phyloP scores from a whole-genome alignment of 2,113 vertebrate genomes.

The Mirza zaza region DNA sequence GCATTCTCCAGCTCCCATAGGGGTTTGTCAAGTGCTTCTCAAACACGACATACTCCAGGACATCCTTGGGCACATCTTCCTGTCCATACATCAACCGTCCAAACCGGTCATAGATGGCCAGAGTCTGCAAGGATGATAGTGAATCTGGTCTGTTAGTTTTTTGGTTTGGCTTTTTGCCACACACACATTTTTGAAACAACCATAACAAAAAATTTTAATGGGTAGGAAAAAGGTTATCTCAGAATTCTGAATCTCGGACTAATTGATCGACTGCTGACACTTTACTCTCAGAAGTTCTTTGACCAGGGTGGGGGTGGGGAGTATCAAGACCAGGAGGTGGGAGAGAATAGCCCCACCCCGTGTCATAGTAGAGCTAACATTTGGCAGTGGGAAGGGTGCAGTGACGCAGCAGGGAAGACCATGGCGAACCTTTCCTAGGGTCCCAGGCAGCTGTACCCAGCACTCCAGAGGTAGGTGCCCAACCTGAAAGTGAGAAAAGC shows the following conservation, averaged over 20 bases:
- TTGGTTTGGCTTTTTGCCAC: background rate
- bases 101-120: conserved; percentile 96
- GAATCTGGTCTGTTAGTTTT: background rate
- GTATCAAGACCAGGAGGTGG: background rate
- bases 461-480: background rate
- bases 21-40: conserved; percentile 93
- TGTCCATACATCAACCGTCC: conserved; percentile 93
- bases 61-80: conserved; percentile 91
- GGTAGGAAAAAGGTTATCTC: background rate
- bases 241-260: conserved; percentile 27
- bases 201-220: conserved; percentile 1
- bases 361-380: background rate
- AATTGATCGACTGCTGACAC: background rate
- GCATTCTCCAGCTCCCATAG: conserved; percentile 85
- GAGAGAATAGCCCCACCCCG: background rate
- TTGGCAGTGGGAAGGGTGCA: background rate
- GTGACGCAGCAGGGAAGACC: background rate
- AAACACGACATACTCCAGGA: conserved; percentile 94
- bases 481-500: background rate
- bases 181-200: background rate
- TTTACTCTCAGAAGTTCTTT: background rate
- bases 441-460: background rate
- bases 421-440: background rate
- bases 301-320: too few relatives aligned
- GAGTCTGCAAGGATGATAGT: conserved; percentile 79